phyloP scores from a whole-genome alignment of 2,888 invertebrate species.

The Coleophora flavipennella region DNA sequence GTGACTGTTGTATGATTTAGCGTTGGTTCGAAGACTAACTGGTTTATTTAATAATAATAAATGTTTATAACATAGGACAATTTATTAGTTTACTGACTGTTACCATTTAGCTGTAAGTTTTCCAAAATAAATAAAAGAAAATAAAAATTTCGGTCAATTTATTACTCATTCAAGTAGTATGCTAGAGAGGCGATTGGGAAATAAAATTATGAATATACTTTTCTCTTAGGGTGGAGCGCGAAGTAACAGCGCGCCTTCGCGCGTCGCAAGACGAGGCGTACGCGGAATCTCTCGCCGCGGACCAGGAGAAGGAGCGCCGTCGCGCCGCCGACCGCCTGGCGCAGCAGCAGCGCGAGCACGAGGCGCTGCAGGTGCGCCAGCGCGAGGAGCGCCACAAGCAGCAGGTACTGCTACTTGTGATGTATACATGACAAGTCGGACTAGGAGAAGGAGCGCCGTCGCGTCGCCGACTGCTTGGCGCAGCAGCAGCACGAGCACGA shows the following conservation, averaged over 20 bases:
- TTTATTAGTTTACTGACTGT: no score
- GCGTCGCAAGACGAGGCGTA: slow-evolving; percentile 96
- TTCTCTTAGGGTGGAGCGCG: slow-evolving; percentile 78
- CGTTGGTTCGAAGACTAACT: no score
- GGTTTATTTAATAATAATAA: no score
- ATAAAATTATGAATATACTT: no score
- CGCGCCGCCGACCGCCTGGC: slow-evolving; percentile 60
- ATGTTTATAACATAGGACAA: no score
- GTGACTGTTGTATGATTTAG: no score
- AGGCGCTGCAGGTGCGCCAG: slow-evolving; percentile 41
- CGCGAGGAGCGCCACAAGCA: slow-evolving; percentile 30
- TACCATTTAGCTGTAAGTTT: no score
- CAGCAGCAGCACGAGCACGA: slow-evolving; percentile 52
- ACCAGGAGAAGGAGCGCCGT: slow-evolving; percentile 93
- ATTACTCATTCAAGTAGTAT: no score
- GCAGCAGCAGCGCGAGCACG: slow-evolving; percentile 47
- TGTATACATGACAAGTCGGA: slow-evolving; percentile 70
- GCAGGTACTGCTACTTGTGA: no score
- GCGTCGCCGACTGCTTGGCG: slow-evolving; percentile 55
- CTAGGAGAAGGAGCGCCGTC: slow-evolving; percentile 91
- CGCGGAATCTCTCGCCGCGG: slow-evolving; percentile 89
- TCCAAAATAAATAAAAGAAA: no score
- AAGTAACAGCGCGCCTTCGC: slow-evolving; percentile 87
- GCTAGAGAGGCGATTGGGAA: no score
- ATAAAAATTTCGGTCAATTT: no score